Evolutionary conservation across 2,113 vertebrate species (phyloP), one percentile per base, ranked within the genome.

Genomic region (Hemibagrus wyckioides): DNA sequence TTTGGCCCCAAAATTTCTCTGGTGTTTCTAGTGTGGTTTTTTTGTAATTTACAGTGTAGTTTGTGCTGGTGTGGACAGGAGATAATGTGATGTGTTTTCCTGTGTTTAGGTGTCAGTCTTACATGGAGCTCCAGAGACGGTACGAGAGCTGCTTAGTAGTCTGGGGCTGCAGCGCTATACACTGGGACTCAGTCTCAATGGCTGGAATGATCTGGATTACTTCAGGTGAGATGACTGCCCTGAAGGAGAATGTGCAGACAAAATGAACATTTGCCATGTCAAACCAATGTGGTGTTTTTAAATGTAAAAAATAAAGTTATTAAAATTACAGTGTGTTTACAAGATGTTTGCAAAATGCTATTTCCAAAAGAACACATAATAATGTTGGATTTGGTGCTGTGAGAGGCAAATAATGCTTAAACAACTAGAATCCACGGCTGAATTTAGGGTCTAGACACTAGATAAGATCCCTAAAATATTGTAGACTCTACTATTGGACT

Each of bases 201-300:
- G 95, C 92, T 96, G 95, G 95, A 94, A 96, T 85, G 94, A 95
- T 89, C 89, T 95, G 81, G 93, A 95, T 90, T 93, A 94, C 80
- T 95, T 96, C 93, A 96, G 95, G 95, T 96, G 91, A 91, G 85
- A 44, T 21, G 25, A 65, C 28, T 48, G 28, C 39, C 10, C 14
- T 86, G 39, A 57, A n/a, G 25, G 25, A 28, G 6, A 44, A n/a
- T 25, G 33, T 36, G 50, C 6, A 14, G 21, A 25, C 11, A 59
- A 81, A 59, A 59, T 39, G 21, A 57, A 57, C 6, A 52, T 52
- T 23, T 33, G 8, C 3, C 25, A 56, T 50, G 17, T 52, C 4
- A 36, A 52, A 33, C 1, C 17, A 25, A 6, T 71, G 30, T 6
- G 48, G 5, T 33, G 9, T 30, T 9, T 83, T 63, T 48, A 30